Percentiles rank a stretch among this genome's conserved stretches.
phyloP scores from a whole-genome alignment of 2,888 invertebrate species.

The Drosophila nigricruria region DNA sequence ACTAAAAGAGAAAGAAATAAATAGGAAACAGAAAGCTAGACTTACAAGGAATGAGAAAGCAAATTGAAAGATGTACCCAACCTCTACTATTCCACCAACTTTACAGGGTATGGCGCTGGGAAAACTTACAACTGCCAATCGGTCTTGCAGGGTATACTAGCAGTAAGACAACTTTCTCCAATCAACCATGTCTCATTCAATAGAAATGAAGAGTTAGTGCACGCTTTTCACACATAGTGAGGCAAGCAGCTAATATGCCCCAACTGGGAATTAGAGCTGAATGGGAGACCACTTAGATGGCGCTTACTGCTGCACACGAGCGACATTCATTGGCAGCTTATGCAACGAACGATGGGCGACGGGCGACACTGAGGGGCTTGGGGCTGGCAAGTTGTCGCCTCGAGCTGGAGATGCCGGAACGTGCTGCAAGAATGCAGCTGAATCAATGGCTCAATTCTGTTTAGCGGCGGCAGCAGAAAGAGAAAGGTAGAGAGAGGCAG shows the following conservation, averaged over 20 bases:
- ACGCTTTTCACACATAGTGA: neutral
- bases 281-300: constrained; percentile 27
- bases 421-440: constrained; percentile 42
- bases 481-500: neutral
- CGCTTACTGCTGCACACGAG: constrained; percentile 34
- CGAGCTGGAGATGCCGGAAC: constrained; percentile 28
- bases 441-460: constrained; percentile 53
- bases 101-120: neutral
- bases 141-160: neutral
- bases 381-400: constrained; percentile 29
- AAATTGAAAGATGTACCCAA: too few relatives aligned
- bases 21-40: too few relatives aligned
- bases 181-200: too few relatives aligned
- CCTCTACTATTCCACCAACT: too few relatives aligned
- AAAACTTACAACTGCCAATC: neutral
- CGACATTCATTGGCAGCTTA: constrained; percentile 58
- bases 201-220: neutral
- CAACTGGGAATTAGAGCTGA: neutral
- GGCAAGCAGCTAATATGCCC: neutral
- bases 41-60: too few relatives aligned
- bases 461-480: constrained; percentile 33
- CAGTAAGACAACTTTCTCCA: neutral
- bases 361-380: neutral
- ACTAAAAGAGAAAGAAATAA: too few relatives aligned
- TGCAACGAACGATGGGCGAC: neutral